A percentile compares a stretch with the other conserved stretches of the same genome.
Conservation (phyloP, 2,797 vertebrate genomes). For the Rousettus madagascariensis region DNA sequence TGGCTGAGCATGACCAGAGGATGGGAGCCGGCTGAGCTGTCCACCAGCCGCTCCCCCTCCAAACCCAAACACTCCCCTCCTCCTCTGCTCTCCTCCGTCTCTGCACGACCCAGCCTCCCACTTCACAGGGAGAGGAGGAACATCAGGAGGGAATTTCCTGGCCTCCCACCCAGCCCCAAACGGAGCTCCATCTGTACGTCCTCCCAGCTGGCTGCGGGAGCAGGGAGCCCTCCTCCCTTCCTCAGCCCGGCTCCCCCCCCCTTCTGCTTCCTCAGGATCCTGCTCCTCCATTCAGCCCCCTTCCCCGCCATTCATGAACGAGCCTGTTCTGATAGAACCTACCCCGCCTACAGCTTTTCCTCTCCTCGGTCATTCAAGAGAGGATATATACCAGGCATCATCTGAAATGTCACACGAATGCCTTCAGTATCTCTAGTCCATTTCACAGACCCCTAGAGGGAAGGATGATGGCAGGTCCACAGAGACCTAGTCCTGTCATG, state of each 20-base stretch:
- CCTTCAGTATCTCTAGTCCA: background rate
- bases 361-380: background rate
- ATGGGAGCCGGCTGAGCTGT: background rate
- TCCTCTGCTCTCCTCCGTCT: constrained; percentile 1
- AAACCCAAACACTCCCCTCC: background rate
- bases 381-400: background rate
- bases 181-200: constrained; percentile 66
- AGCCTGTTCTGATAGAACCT: background rate
- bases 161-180: constrained; percentile 71
- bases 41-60: background rate
- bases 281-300: background rate
- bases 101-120: constrained; percentile 78
- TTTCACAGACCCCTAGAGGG: background rate
- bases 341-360: background rate
- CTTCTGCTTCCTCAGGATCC: constrained; percentile 34
- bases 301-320: constrained; percentile 59
- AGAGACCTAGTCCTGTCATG: background rate
- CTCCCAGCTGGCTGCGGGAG: constrained; percentile 41
- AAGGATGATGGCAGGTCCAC: background rate
- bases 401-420: background rate
- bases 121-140: constrained; percentile 64
- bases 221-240: background rate
- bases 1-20: background rate
- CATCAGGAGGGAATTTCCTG: constrained; percentile 74
- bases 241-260: background rate